These are phyloP conservation scores for Scalopus aquaticus DNA, from an alignment of 2,113 vertebrate species.

Conservation along the genomic window DNA sequence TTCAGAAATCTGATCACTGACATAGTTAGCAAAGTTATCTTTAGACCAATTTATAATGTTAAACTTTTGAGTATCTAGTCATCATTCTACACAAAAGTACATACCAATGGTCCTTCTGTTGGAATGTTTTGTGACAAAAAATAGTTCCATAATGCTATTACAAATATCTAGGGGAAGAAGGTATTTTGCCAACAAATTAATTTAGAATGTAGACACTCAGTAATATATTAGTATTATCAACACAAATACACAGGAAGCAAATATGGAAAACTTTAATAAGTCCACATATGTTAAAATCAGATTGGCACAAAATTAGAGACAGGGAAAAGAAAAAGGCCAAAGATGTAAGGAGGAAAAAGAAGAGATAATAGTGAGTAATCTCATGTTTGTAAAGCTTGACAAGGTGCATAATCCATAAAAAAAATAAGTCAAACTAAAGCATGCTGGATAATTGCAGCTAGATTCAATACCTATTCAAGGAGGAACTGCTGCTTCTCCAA, in stretches of 20 bases:
- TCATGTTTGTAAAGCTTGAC: neutral
- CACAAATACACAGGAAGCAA: neutral
- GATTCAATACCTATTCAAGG: neutral
- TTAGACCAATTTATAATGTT: slow-evolving; percentile 35
- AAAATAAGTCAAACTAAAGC: too few species aligned
- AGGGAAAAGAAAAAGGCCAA: neutral
- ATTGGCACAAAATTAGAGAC: slow-evolving; percentile 5
- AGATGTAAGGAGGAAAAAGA: neutral
- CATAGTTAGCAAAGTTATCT: slow-evolving; percentile 29
- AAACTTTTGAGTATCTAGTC: slow-evolving; percentile 63
- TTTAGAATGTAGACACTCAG: neutral
- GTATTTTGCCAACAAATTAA: neutral
- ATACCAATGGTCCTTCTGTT: slow-evolving; percentile 44
- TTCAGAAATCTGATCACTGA: too few species aligned
- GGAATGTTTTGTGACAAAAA: slow-evolving; percentile 15
- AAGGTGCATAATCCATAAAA: too few species aligned
- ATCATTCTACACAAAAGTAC: slow-evolving; percentile 68
- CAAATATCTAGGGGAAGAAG: neutral
- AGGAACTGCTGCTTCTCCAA: neutral
- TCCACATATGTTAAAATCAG: neutral
- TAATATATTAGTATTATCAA: neutral
- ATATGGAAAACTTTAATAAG: neutral
- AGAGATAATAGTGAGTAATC: neutral
- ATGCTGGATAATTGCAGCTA: neutral
- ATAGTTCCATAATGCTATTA: neutral